Evolutionary conservation across 2,888 invertebrate genomes (phyloP).

Genomic region (Napeogenes inachia): DNA sequence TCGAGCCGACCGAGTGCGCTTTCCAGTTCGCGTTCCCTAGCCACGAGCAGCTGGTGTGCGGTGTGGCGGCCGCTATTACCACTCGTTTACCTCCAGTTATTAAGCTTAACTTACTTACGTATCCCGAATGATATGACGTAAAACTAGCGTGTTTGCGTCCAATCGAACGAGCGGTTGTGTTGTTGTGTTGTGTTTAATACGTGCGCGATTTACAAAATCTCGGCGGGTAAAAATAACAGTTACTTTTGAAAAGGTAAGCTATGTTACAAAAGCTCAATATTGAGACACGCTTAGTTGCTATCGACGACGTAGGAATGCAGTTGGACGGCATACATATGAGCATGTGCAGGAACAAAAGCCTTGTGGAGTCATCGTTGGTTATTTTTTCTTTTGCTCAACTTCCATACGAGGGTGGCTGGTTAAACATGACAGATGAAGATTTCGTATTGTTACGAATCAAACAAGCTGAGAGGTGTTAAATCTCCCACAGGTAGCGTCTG

Average conservation of each 20-base stretch:
- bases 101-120: slow-evolving; percentile 45
- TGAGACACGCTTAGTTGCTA: slow-evolving; percentile 70
- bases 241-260: slow-evolving; percentile 75
- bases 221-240: slow-evolving; percentile 64
- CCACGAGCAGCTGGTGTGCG: slow-evolving; percentile 66
- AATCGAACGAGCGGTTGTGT: slow-evolving; percentile 53
- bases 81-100: slow-evolving; percentile 61
- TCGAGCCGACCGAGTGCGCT: slow-evolving; percentile 60
- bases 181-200: slow-evolving; percentile 56
- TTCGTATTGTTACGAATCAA: slow-evolving; percentile 43
- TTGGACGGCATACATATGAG: slow-evolving; percentile 71
- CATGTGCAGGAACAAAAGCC: slow-evolving; percentile 75
- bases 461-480: slow-evolving; percentile 42
- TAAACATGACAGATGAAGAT: slow-evolving; percentile 37
- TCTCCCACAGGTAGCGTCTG: slow-evolving; percentile 63
- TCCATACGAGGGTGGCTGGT: slow-evolving; percentile 45
- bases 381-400: slow-evolving; percentile 58
- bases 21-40: slow-evolving; percentile 70
- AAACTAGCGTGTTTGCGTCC: slow-evolving; percentile 50
- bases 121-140: slow-evolving; percentile 62
- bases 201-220: slow-evolving; percentile 53
- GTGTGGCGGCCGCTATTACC: slow-evolving; percentile 55
- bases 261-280: slow-evolving; percentile 71
- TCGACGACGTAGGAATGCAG: slow-evolving; percentile 74
- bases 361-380: slow-evolving; percentile 68